These are phyloP conservation scores for Hylia prasina DNA, from an alignment of 2,113 vertebrate genomes.

Conservation along the genomic window DNA sequence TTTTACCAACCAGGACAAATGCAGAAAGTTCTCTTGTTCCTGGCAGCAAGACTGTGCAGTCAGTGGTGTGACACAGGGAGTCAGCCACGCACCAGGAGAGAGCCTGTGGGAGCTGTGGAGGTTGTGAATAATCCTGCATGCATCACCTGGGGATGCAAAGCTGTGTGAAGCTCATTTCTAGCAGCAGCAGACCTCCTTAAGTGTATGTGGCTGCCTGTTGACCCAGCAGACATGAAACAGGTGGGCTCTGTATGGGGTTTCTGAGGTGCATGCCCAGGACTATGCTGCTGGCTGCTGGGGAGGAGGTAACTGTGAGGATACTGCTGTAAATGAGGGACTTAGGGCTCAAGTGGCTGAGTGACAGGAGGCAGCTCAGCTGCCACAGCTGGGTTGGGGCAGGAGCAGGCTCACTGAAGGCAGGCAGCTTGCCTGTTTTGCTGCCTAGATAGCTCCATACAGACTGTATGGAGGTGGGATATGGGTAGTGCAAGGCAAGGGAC, in stretches of 20 bases:
- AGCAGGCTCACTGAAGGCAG: not conserved
- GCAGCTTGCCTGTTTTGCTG: not conserved
- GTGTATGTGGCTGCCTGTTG: not conserved
- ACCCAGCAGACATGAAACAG: not conserved
- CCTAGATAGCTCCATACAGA: not conserved
- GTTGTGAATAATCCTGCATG: not conserved
- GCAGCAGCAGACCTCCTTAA: not conserved
- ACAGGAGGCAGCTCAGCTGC: not conserved
- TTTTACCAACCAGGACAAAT: not conserved
- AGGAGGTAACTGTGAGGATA: not conserved
- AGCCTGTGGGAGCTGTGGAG: not conserved
- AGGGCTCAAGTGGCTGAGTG: not conserved
- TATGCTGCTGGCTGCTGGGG: fast-evolving
- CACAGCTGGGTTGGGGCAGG: not conserved
- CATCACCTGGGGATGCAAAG: not conserved
- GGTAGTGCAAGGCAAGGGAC: not conserved
- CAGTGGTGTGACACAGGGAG: not conserved
- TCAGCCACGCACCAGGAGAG: not conserved
- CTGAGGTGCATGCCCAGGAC: not conserved
- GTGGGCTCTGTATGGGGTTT: not conserved
- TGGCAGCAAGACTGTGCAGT: not conserved
- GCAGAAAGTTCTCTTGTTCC: not conserved
- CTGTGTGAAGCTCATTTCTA: not conserved
- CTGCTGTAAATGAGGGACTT: not conserved
- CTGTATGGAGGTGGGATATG: no score